These are phyloP conservation scores for Eristalinus aeneus DNA, from an alignment of 2,888 invertebrate genomes.

Conservation along the genomic window DNA sequence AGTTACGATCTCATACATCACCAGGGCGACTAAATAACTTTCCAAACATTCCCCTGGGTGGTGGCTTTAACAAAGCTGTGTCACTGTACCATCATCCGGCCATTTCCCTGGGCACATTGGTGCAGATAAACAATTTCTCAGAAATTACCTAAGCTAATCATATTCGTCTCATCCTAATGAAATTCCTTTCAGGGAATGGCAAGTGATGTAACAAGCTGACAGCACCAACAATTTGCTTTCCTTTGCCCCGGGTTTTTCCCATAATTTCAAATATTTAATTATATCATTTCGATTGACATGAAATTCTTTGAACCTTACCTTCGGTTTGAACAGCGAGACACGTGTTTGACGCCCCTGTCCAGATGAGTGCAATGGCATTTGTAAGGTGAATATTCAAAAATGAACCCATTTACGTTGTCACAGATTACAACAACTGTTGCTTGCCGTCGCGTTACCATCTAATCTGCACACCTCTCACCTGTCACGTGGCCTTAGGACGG, in stretches of 20 bases:
- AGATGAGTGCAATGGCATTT: no score
- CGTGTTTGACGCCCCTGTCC: no score
- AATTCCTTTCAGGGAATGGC: background rate
- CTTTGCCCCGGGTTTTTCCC: background rate
- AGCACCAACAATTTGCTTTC: background rate
- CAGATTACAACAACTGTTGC: background rate
- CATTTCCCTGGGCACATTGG: background rate
- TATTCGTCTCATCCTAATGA: background rate
- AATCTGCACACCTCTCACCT: background rate
- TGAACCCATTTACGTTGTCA: background rate
- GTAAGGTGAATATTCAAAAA: no score
- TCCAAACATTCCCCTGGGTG: background rate
- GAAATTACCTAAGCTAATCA: background rate
- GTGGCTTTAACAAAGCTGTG: background rate
- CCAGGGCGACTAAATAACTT: background rate
- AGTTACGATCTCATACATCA: background rate
- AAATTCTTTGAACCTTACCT: background rate
- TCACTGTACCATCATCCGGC: background rate
- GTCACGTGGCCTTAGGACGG: background rate
- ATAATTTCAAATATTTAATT: background rate
- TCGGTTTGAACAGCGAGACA: no score
- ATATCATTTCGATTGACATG: background rate
- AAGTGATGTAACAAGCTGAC: background rate
- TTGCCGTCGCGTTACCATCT: no score
- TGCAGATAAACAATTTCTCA: background rate